Evolutionary conservation across 2,113 vertebrate species (phyloP).

Genomic region (Halcyon senegalensis): DNA sequence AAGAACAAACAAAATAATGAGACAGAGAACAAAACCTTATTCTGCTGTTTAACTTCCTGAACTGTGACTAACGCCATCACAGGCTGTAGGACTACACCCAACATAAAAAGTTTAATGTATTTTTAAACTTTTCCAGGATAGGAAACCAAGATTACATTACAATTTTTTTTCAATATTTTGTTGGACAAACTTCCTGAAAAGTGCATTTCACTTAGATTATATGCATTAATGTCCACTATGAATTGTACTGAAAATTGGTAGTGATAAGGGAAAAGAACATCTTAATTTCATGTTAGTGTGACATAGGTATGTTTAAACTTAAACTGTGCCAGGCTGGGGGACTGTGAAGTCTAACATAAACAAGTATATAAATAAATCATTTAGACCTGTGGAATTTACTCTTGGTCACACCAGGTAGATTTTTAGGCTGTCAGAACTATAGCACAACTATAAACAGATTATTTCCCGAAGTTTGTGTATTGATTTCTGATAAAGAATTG

Average conservation of each 20-base stretch:
- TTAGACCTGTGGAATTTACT: slow-evolving; percentile 20
- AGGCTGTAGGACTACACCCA: neutral
- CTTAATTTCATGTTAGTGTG: neutral
- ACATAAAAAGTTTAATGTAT: neutral
- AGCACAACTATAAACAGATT: slow-evolving; percentile 49
- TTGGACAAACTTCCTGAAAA: neutral
- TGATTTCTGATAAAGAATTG: slow-evolving; percentile 45
- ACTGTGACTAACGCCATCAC: neutral
- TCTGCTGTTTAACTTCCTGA: neutral
- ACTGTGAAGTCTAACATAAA: neutral
- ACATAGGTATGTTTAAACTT: neutral
- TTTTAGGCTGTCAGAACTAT: slow-evolving; percentile 38
- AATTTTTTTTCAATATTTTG: neutral
- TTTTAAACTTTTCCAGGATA: neutral
- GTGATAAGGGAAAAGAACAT: neutral
- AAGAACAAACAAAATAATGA: neutral
- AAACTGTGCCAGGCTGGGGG: neutral
- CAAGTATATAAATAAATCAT: neutral
- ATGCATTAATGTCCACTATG: neutral
- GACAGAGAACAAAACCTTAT: neutral
- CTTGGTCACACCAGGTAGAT: slow-evolving; percentile 28
- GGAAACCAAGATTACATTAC: neutral
- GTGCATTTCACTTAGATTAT: neutral
- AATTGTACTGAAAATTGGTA: slow-evolving; percentile 7
- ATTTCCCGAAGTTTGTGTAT: slow-evolving; percentile 52